Base-by-base conservation (phyloP, 2,888 invertebrate genomes). In the Rutpela maculata region DNA sequence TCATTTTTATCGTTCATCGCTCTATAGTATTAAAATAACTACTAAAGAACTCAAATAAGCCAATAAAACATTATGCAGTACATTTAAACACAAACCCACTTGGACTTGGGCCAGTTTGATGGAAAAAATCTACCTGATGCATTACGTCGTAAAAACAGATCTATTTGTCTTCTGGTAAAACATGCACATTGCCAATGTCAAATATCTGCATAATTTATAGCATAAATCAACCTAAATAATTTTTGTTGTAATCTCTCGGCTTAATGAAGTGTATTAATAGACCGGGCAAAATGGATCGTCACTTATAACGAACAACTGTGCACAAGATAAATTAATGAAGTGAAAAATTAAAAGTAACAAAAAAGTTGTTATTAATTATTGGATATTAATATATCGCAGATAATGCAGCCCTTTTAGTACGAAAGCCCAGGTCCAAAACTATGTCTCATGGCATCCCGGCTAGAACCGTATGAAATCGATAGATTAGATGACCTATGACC, bases 71-170 rank as follows among this genome's bases (percentile, higher is more conserved):
- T n/a, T 71, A 22, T 17, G 18, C 62, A 72, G 22, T 72, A 35
- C 72, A 72, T 43, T 72, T 55, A 55, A 55, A 63, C 63, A 63
- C 55, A 72, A 72, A 63, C 63, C 63, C 63, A 62, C 43, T 72
- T 72, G 72, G 72, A 63, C 55, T 26, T 9, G 11, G 50, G 43
- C 72, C 72, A 72, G 72, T 22, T 55, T 17, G 2, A 43, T 19
- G 63, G 63, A 59, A 26, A 71, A 63, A 72, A 55, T 0, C 62
- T 55, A 62, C 72, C 55, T 69, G 69, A 69, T 57, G 57, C 18
- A 22, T 55, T 63, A 55, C 50, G 17, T 62, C 50, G 72, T n/a
- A 72, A 63, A 65, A 72, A 55, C 72, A 55, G 11, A 12, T 31
- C 63, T 11, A 56, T 72, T 72, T 31, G 55, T 63, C 72, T 63